Evolutionary conservation across 2,888 invertebrate species (phyloP), one percentile per base, ranked within the genome.

Genomic region (Heteromyza rotundicornis): DNA sequence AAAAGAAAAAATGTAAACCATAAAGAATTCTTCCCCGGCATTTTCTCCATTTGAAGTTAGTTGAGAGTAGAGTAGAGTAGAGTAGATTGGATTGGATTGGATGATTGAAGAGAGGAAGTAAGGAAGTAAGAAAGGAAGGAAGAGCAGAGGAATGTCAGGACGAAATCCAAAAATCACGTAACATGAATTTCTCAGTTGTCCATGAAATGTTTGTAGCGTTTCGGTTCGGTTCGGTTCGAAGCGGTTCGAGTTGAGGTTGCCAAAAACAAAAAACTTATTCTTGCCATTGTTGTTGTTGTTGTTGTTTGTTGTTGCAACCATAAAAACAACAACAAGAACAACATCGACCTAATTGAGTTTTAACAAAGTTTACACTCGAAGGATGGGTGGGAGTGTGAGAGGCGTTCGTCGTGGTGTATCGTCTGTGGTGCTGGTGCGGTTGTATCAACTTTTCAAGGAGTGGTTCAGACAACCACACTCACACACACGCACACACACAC

Each of bases 291-390:
- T 17, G 49, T 19, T 57, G 49, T 53, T 53, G 53, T 35, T 58
- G 50, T 56, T 63, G 59, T 65, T 64, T 63, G 60, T 60, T 50
- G 58, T n/a, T n/a, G 32, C 27, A 53, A 32, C 8, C 7, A 27
- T 32, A 27, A 32, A 32, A 19, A 53, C 19, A 47, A 5, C 47
- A 47, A 20, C 47, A 47, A 47, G 19, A 47, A 47, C 47, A 47
- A 47, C 47, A 19, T 47, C 47, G 14, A 19, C 40, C 47, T 47
- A 47, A 47, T 47, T 47, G 20, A 19, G 20, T 47, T 47, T 47
- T 47, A 47, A 47, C 47, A 47, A 47, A 47, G 47, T 47, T 47
- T 19, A 19, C 47, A 20, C 19, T 47, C 19, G 19, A 19, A 5
- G 40, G 10, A 8, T 3, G 3, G 40, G 14, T n/a, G 20, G 3